These are phyloP conservation scores for Phaedon cochleariae DNA, from an alignment of 2,888 invertebrate species.

Conservation along the genomic window DNA sequence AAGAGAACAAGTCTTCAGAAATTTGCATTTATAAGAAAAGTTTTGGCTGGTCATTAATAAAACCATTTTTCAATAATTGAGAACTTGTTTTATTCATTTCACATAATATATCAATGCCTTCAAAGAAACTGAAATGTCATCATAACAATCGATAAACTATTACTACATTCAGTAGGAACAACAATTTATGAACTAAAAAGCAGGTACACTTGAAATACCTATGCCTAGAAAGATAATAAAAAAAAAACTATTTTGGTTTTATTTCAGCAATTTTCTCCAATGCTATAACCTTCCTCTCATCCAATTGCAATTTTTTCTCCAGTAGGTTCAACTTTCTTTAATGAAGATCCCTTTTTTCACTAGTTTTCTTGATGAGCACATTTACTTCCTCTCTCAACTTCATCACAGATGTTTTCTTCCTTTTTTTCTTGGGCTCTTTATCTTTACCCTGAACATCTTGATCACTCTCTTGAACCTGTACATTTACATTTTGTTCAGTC, in stretches of 20 bases:
- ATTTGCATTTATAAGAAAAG: background rate
- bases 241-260: too few species aligned
- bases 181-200: background rate
- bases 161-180: too few species aligned
- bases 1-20: background rate
- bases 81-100: background rate
- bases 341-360: background rate
- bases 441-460: slow-evolving; percentile 4
- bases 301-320: slow-evolving; percentile 6
- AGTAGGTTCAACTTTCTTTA: slow-evolving; percentile 8
- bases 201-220: background rate
- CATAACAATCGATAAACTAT: too few species aligned
- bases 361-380: background rate
- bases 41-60: too few species aligned
- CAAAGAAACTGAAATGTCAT: too few species aligned
- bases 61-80: background rate
- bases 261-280: slow-evolving; percentile 45
- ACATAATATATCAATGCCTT: too few species aligned
- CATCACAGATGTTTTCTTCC: slow-evolving; percentile 4
- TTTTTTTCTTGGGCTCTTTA: slow-evolving; percentile 1
- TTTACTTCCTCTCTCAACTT: slow-evolving; percentile 7
- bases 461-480: too few species aligned
- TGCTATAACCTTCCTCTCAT: slow-evolving; percentile 9
- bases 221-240: too few species aligned
- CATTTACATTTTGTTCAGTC: background rate